phyloP scores from a whole-genome alignment of 2,888 invertebrate species.

The Melieria omissa region DNA sequence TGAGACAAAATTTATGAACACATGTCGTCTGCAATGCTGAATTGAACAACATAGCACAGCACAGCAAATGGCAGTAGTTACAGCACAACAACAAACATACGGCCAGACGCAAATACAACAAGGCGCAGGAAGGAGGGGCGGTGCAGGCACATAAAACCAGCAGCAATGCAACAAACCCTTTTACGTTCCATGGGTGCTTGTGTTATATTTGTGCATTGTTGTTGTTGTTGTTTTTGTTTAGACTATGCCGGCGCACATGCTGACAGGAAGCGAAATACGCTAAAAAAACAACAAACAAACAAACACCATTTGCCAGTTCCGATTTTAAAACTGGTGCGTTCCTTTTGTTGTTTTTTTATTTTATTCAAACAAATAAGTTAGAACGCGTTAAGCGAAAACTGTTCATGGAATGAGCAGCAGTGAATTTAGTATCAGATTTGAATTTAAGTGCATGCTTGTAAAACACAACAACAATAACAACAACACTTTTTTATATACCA shows the following conservation, averaged over 20 bases:
- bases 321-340: conserved; percentile 15
- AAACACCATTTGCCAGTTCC: conserved; percentile 24
- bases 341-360: too few species aligned
- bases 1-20: conserved; percentile 35
- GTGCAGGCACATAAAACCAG: too few species aligned
- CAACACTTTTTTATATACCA: too few species aligned
- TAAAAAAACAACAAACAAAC: background rate
- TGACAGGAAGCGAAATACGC: conserved; percentile 12
- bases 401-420: too few species aligned
- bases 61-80: background rate
- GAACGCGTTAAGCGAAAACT: too few species aligned
- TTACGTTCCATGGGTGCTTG: background rate
- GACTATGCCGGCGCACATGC: conserved; percentile 19
- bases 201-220: background rate
- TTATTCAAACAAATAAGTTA: too few species aligned
- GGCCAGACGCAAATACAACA: background rate
- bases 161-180: background rate
- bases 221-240: conserved; percentile 12
- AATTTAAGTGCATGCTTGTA: too few species aligned
- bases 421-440: too few species aligned
- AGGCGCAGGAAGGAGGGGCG: background rate
- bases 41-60: background rate
- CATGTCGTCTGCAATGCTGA: conserved; percentile 30
- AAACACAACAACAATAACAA: too few species aligned
- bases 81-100: conserved; percentile 1